Evolutionary conservation across 2,888 invertebrate species (phyloP), one percentile per base, ranked within the genome.

Genomic region (Cryptocheilus praepositus): DNA sequence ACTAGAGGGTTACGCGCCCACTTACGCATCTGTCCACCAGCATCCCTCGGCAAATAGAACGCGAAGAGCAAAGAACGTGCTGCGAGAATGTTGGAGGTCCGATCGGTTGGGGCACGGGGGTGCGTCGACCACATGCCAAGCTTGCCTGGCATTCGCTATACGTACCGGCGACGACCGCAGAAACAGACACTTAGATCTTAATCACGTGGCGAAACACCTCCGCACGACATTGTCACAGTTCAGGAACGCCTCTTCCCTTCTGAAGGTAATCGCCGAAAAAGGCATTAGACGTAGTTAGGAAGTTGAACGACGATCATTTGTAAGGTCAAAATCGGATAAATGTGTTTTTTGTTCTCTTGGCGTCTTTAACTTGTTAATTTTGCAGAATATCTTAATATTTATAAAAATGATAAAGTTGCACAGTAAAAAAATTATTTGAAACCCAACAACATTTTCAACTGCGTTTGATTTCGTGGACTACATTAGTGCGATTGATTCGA

Each of bases 1-100:
- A 15, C 67, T 66, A 56, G 76, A 81, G 84, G 79, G 80, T 25
- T 36, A 36, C 45, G 67, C 69, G 76, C 64, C 86, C 85, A 87
- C 87, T 88, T 86, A 85, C 83, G 82, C 88, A 88, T 88, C 88
- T 88, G 88, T 86, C 86, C 87, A 81, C 85, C 87, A 82, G 55
- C 36, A 44, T 53, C 28, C n/a, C 25, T 21, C 28, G 49, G 67
- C 61, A 61, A 52, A 71, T 74, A 49, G 67, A 28, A 53, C 57
- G 44, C 45, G 25, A 57, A 60, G 25, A 7, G 36, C 11, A 36
- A 36, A 11, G 36, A 5, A 36, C 36, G 36, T 36, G 36, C 7
- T 8, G 13, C 36, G 13, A 11, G 36, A 11, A 36, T 7, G 36
- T 1, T 11, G 8, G 36, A 36, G 7, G 36, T 36, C 11, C 11